Conservation (phyloP, 2,113 vertebrate species). For the Nothoprocta pentlandii region DNA sequence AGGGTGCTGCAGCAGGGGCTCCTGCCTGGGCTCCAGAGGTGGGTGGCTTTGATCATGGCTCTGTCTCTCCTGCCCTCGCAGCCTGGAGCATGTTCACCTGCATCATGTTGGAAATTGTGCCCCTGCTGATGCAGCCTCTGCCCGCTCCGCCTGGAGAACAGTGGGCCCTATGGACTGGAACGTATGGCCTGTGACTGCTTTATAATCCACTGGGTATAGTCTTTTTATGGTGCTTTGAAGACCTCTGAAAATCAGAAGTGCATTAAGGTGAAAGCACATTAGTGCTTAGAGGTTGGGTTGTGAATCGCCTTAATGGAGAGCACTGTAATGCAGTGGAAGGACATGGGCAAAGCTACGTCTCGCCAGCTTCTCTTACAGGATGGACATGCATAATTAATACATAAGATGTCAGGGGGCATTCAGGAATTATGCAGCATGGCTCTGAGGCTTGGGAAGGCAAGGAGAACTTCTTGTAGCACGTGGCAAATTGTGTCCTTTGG, state of each 20-base stretch:
- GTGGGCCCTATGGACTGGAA: neutral
- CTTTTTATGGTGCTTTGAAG: constrained; percentile 23
- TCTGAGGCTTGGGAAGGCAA: neutral
- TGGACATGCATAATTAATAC: neutral
- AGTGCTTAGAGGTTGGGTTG: neutral
- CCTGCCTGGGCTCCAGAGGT: neutral
- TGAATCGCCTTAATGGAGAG: neutral
- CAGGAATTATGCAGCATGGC: neutral
- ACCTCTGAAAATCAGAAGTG: neutral
- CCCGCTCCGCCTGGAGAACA: neutral
- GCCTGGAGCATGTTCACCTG: neutral
- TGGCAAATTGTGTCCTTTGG: neutral
- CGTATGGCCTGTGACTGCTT: neutral
- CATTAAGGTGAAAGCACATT: neutral
- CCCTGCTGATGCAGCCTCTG: neutral
- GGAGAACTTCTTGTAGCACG: neutral
- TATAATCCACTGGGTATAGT: neutral
- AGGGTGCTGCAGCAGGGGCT: no score
- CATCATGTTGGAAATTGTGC: neutral
- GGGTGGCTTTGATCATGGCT: neutral
- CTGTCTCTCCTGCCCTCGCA: neutral
- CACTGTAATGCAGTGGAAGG: neutral
- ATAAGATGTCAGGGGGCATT: neutral
- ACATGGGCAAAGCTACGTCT: neutral
- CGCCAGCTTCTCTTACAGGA: neutral